Evolutionary conservation across 2,888 invertebrate genomes (phyloP).

Genomic region (Tigriopus californicus): DNA sequence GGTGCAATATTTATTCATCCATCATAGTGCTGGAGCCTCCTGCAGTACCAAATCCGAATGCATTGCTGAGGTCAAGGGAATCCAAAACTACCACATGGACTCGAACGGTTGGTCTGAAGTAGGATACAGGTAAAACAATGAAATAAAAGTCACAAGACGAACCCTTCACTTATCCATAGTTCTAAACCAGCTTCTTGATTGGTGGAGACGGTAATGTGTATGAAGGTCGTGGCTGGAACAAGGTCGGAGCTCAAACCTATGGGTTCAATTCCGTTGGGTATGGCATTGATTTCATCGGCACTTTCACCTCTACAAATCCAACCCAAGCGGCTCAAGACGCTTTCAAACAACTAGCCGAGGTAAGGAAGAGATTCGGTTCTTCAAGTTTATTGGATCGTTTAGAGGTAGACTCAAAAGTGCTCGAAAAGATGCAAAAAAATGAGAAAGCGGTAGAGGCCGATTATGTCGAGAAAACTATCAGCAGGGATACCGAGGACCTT

Average conservation of each 20-base stretch:
- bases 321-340: neutral
- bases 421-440: no score
- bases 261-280: neutral
- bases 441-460: no score
- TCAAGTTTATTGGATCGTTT: no score
- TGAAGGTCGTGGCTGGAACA: neutral
- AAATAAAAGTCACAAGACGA: no score
- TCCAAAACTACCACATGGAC: slow-evolving; percentile 51
- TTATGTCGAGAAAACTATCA: no score
- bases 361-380: no score
- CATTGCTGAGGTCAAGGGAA: slow-evolving; percentile 32
- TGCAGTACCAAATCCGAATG: neutral
- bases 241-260: neutral
- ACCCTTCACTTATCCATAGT: slow-evolving; percentile 2
- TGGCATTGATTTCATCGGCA: neutral
- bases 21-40: neutral
- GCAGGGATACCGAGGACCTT: no score
- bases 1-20: neutral
- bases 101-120: slow-evolving; percentile 44
- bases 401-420: no score
- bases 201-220: neutral
- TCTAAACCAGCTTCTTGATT: slow-evolving; percentile 33
- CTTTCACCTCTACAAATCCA: neutral
- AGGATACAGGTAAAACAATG: slow-evolving; percentile 31
- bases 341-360: neutral